A percentile compares a stretch with the other conserved stretches of the same genome.
Conservation (phyloP, 2,113 vertebrate genomes). For the Emydura subglobosa region DNA sequence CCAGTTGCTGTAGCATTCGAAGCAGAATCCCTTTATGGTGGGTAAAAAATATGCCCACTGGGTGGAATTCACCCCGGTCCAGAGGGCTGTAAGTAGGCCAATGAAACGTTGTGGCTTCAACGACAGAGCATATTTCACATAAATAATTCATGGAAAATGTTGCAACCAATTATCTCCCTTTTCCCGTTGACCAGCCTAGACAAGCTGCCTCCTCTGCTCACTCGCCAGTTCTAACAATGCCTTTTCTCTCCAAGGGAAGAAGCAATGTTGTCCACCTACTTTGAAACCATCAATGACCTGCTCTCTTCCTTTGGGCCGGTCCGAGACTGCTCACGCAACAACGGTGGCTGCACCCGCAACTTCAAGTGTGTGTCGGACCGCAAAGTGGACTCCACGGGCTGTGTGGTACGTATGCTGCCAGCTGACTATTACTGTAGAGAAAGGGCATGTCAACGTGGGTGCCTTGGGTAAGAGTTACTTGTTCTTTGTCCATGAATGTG, state of each 20-base stretch:
- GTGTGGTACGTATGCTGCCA: constrained; percentile 86
- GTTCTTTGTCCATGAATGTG: fast-evolving
- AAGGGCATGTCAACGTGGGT: fast-evolving
- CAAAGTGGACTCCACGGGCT: constrained; percentile 93
- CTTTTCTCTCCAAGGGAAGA: constrained; percentile 90
- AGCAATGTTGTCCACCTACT: constrained; percentile 97
- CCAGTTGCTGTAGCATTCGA: background rate
- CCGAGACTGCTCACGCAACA: constrained; percentile 95
- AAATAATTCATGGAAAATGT: background rate
- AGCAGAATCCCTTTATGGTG: background rate
- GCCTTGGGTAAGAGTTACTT: fast-evolving
- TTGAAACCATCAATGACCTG: constrained; percentile 96
- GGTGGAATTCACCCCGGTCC: background rate
- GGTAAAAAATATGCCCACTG: background rate
- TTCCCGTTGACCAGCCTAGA: background rate
- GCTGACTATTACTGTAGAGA: fast-evolving
- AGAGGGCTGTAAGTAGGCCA: background rate
- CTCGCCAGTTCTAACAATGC: constrained; percentile 58
- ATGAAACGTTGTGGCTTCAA: background rate
- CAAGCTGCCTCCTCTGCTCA: fast-evolving
- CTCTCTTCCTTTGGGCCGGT: constrained; percentile 96
- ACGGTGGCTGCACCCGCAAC: constrained; percentile 96
- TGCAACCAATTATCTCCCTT: background rate
- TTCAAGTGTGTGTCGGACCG: constrained; percentile 97
- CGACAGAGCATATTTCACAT: background rate